A percentile compares a stretch with the other conserved stretches of the same genome.
Conservation (phyloP, 2,797 vertebrate genomes). For the Megaceryle alcyon region DNA sequence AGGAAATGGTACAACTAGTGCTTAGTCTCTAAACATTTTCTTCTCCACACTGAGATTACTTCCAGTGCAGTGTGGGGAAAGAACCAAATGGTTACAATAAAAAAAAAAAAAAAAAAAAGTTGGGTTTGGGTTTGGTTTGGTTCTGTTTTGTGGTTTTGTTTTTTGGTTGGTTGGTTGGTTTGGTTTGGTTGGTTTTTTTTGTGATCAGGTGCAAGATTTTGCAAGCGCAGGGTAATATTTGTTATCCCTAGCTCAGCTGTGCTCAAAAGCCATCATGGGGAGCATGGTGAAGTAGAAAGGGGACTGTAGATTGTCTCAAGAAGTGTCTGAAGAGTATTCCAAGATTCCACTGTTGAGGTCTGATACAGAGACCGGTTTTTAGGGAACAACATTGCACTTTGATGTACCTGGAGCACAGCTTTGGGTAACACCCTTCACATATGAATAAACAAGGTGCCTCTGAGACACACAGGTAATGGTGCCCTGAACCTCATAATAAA, state of each 20-base stretch:
- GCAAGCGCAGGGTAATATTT: neutral
- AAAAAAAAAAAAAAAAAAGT: too few relatives aligned
- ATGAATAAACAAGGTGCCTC: neutral
- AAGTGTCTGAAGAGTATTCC: neutral
- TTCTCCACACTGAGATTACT: neutral
- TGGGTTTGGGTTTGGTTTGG: too few relatives aligned
- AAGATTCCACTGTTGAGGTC: neutral
- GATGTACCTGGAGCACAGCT: neutral
- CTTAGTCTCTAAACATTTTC: neutral
- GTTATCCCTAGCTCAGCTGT: neutral
- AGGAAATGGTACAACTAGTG: neutral
- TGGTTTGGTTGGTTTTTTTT: neutral
- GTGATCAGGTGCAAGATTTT: neutral
- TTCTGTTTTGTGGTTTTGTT: too few relatives aligned
- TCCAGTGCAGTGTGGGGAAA: neutral
- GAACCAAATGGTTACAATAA: neutral
- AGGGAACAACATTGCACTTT: fast-evolving
- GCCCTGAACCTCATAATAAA: neutral
- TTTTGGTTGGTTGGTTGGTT: too few relatives aligned
- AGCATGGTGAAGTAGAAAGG: neutral
- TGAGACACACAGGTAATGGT: neutral
- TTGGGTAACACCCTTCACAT: neutral
- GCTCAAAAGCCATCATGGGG: neutral
- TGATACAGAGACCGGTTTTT: neutral
- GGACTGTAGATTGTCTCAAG: neutral